These are phyloP conservation scores for Aleiodes sp. DNA, from an alignment of 1,140 invertebrate species.

Conservation along the genomic window DNA sequence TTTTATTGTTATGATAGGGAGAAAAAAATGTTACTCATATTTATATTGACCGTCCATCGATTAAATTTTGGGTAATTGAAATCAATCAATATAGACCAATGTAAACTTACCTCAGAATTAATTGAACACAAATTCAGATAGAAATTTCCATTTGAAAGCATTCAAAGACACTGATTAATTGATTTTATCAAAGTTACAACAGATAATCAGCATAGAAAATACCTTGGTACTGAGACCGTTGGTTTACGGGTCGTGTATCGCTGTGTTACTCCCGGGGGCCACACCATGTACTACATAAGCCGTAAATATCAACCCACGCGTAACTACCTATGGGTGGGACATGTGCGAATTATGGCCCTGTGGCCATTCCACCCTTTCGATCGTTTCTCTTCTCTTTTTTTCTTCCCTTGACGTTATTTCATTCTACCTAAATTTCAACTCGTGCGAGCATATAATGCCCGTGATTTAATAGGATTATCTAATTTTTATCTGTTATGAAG, in stretches of 20 bases:
- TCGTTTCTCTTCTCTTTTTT: background rate
- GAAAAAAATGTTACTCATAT: no score
- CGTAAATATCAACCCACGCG: constrained; percentile 16
- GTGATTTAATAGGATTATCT: background rate
- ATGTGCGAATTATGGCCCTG: constrained; percentile 19
- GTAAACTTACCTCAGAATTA: background rate
- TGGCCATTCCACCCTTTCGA: constrained; percentile 7
- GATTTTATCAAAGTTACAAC: no score
- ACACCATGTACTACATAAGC: constrained; percentile 15
- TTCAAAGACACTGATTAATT: background rate
- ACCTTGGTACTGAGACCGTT: background rate
- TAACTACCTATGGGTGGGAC: constrained; percentile 8
- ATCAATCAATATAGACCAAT: no score
- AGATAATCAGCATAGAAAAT: background rate
- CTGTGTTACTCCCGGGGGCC: background rate
- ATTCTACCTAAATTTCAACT: background rate
- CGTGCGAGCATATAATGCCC: background rate
- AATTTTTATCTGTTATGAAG: background rate
- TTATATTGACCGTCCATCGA: no score
- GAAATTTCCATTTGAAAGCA: no score
- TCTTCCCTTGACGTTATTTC: background rate
- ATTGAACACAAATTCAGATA: no score
- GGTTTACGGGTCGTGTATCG: background rate
- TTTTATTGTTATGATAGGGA: no score
- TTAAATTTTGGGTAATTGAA: no score